These are phyloP conservation scores for Actinemys pallida DNA, from an alignment of 2,113 vertebrate species.

Conservation along the genomic window DNA sequence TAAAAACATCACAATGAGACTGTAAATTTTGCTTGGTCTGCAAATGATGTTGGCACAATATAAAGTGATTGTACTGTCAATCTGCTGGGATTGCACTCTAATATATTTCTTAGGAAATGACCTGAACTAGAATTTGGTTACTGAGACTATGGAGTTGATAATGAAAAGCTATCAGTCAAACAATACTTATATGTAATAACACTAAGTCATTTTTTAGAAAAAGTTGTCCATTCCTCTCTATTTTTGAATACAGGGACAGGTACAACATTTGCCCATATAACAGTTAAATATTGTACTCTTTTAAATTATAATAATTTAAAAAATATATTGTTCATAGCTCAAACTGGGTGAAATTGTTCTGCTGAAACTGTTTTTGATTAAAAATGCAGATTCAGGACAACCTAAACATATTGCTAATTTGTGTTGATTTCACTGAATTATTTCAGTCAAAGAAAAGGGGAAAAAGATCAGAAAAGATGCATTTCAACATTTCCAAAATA, in stretches of 20 bases:
- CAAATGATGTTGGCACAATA: conserved; percentile 31
- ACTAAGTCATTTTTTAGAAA: conserved; percentile 53
- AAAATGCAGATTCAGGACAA: not conserved
- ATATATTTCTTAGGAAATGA: conserved; percentile 54
- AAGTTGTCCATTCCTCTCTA: conserved; percentile 15
- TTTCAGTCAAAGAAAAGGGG: not conserved
- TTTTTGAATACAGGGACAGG: conserved; percentile 40
- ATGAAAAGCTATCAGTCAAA: conserved; percentile 34
- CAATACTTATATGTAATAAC: conserved; percentile 39
- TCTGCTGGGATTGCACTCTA: conserved; percentile 24
- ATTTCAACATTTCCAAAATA: not conserved
- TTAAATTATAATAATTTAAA: not conserved
- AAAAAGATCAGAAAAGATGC: not conserved
- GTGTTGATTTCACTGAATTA: not conserved
- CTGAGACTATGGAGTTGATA: conserved; percentile 10
- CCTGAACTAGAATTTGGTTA: conserved; percentile 6
- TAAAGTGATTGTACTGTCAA: conserved; percentile 24
- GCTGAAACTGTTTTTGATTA: not conserved
- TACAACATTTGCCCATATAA: conserved; percentile 26
- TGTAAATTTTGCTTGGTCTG: conserved; percentile 39
- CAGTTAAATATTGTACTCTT: conserved; percentile 45
- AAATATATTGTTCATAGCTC: not conserved
- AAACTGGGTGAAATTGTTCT: not conserved
- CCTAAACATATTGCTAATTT: not conserved
- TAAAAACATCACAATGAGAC: conserved; percentile 20